Percentiles rank a stretch among this genome's conserved stretches.
phyloP scores from a whole-genome alignment of 2,888 invertebrate species.

The Eutolmus rufibarbis region DNA sequence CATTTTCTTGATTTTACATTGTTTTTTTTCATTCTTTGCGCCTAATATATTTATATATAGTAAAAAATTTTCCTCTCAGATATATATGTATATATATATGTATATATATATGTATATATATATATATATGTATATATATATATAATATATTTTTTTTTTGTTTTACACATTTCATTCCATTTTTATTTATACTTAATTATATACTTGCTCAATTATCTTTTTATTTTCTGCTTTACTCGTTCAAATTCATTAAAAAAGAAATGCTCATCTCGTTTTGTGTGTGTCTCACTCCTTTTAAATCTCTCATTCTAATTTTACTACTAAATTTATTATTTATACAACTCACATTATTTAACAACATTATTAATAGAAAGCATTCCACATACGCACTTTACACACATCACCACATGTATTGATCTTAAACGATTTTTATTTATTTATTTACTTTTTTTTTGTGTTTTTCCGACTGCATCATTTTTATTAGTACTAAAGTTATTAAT shows the following conservation, averaged over 20 bases:
- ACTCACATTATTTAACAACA: conserved; percentile 32
- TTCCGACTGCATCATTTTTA: not conserved
- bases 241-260: not conserved
- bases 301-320: not conserved
- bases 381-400: not conserved
- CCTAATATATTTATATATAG: conserved; percentile 28
- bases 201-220: conserved; percentile 14
- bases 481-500: not conserved
- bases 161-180: conserved; percentile 14
- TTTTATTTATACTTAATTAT: conserved; percentile 12
- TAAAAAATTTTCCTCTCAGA: conserved; percentile 23
- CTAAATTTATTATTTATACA: conserved; percentile 11
- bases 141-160: not conserved
- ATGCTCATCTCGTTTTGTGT: not conserved
- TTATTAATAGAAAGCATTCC: conserved; percentile 36
- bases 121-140: not conserved
- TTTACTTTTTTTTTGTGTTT: not conserved
- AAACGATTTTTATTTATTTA: not conserved
- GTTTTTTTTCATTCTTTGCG: not conserved
- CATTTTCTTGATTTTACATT: conserved; percentile 22
- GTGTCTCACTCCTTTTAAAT: not conserved
- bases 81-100: not conserved
- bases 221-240: not conserved
- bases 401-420: not conserved
- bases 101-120: conserved; percentile 2